Evolutionary conservation across 2,888 invertebrate species (phyloP).

Genomic region (Megaustenia siamemsis): DNA sequence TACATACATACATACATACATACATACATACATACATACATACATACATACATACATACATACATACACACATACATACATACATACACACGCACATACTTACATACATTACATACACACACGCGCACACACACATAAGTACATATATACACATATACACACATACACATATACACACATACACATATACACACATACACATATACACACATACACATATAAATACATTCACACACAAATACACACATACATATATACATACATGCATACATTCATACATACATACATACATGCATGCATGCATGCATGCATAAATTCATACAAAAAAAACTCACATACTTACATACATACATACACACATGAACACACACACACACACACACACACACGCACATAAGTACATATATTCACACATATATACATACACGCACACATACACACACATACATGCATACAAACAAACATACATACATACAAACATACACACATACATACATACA

Average conservation of each 20-base stretch:
- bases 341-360: background rate
- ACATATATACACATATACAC: too few species aligned
- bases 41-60: too few species aligned
- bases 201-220: slow-evolving; percentile 13
- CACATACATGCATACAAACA: slow-evolving; percentile 13
- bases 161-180: too few species aligned
- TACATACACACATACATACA: too few species aligned
- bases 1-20: too few species aligned
- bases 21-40: too few species aligned
- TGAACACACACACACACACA: background rate
- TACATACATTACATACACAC: too few species aligned
- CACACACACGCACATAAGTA: background rate
- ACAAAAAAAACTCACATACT: background rate
- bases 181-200: too few species aligned
- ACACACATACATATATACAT: slow-evolving; percentile 15
- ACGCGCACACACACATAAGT: too few species aligned
- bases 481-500: slow-evolving; percentile 19
- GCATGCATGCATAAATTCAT: slow-evolving; percentile 19
- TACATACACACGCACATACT: too few species aligned
- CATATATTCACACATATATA: background rate
- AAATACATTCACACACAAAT: background rate
- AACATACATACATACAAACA: slow-evolving; percentile 16
- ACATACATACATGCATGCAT: slow-evolving; percentile 24
- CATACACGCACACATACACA: background rate
- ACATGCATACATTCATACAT: slow-evolving; percentile 13